Evolutionary conservation across 2,888 invertebrate genomes (phyloP).

Genomic region (Mellilla xanthometata): DNA sequence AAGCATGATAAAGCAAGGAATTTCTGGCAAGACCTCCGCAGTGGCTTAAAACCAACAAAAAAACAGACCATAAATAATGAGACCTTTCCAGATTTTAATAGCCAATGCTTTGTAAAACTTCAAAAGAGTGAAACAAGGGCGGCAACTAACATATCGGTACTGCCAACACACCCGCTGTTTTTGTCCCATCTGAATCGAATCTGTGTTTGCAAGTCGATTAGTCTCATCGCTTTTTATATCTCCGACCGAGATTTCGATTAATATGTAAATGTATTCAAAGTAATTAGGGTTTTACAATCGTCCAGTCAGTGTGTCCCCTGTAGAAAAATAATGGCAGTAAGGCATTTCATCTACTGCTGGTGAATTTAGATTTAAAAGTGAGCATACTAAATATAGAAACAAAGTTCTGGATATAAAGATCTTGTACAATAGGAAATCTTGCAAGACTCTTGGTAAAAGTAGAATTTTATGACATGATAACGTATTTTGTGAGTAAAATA

Average conservation of each 20-base stretch:
- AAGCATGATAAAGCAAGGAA: too few species aligned
- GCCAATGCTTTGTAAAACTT: conserved; percentile 15
- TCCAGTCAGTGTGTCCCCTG: conserved; percentile 28
- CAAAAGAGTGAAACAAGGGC: conserved; percentile 12
- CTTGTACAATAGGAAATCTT: too few species aligned
- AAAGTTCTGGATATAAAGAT: too few species aligned
- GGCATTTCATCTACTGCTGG: neutral
- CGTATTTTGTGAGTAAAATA: too few species aligned
- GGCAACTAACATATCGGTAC: conserved; percentile 19
- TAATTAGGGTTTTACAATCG: conserved; percentile 45
- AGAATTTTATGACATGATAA: too few species aligned
- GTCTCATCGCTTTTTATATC: conserved; percentile 40
- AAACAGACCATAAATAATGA: conserved; percentile 9
- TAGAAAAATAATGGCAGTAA: conserved; percentile 4
- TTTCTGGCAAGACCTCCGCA: conserved; percentile 2
- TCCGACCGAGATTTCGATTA: conserved; percentile 40
- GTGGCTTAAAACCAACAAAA: conserved; percentile 11
- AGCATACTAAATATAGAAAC: too few species aligned
- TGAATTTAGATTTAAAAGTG: too few species aligned
- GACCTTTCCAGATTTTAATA: conserved; percentile 17
- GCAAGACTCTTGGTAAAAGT: too few species aligned
- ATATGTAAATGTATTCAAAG: conserved; percentile 51
- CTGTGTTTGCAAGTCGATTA: conserved; percentile 50
- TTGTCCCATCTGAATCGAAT: conserved; percentile 29
- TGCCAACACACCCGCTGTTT: conserved; percentile 20